phyloP scores from a whole-genome alignment of 1,140 invertebrate genomes.

The Akabosia matsudoensis region DNA sequence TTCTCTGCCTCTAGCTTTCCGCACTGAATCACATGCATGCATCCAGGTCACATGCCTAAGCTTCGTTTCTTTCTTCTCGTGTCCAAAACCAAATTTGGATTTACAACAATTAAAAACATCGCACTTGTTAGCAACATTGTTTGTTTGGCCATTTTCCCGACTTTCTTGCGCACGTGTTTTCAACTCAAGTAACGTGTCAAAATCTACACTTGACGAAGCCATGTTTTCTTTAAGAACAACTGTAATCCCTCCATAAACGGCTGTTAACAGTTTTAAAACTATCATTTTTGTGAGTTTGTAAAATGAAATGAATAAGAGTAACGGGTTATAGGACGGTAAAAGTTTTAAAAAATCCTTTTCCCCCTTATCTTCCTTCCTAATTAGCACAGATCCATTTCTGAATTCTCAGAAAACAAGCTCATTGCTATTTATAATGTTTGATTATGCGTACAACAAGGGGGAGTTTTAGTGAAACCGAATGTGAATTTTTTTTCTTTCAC shows the following conservation, averaged over 20 bases:
- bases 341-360: background rate
- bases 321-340: no score
- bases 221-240: no score
- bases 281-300: no score
- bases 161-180: no score
- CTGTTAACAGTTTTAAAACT: background rate
- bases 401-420: background rate
- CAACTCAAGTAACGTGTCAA: no score
- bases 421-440: background rate
- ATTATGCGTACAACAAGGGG: background rate
- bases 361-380: background rate
- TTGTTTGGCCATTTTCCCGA: background rate
- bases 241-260: background rate
- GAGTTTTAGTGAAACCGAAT: background rate
- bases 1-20: conserved; percentile 13
- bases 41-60: conserved; percentile 9
- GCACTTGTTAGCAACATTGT: no score
- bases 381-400: background rate
- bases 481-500: background rate
- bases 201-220: no score
- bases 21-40: background rate
- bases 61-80: background rate
- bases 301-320: no score
- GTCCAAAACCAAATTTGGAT: conserved; percentile 12
- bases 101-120: conserved; percentile 21